Conservation (phyloP, 1,140 invertebrate species). For the Drosophila rhopaloa region DNA sequence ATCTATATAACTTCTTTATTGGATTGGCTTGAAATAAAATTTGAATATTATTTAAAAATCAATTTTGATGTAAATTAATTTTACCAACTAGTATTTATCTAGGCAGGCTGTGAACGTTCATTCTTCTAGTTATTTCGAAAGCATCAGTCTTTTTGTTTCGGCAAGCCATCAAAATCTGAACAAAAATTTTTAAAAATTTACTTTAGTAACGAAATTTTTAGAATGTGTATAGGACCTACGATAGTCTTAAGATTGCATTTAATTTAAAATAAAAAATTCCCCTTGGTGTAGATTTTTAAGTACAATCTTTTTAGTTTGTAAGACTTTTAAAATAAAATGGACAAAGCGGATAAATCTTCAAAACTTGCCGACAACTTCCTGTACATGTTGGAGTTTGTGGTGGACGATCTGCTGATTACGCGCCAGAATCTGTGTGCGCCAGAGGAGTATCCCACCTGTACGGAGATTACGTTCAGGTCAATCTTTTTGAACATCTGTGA, state of each 20-base stretch:
- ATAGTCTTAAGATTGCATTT: background rate
- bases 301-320: background rate
- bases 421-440: constrained; percentile 74
- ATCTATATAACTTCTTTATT: background rate
- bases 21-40: background rate
- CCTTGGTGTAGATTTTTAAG: background rate
- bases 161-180: background rate
- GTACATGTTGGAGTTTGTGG: constrained; percentile 79
- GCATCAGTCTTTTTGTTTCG: background rate
- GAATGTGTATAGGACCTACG: background rate
- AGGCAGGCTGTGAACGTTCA: background rate
- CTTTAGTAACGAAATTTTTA: background rate
- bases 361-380: constrained; percentile 36
- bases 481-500: constrained; percentile 67
- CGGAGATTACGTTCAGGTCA: constrained; percentile 72
- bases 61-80: no score
- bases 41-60: no score
- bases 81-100: no score
- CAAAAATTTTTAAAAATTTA: background rate
- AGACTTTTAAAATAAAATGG: constrained; percentile 4
- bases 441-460: constrained; percentile 78
- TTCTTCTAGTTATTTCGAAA: background rate
- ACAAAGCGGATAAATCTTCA: background rate
- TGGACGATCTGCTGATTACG: constrained; percentile 76
- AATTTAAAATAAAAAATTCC: background rate